These are phyloP conservation scores for Caenorhabditis parvicauda DNA, from an alignment of 2,888 invertebrate species.

Conservation along the genomic window DNA sequence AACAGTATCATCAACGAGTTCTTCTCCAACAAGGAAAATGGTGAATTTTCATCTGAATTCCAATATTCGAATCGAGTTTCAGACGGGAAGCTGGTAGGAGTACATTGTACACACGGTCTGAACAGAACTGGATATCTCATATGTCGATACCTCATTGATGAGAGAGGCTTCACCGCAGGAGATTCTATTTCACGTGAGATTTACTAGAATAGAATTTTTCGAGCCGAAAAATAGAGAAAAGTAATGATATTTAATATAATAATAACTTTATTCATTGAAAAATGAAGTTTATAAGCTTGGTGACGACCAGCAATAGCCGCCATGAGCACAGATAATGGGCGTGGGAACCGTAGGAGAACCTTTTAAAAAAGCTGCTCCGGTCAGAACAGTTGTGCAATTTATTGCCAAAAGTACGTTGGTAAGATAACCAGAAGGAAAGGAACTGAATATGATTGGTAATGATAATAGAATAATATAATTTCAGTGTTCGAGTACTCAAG, in stretches of 20 bases:
- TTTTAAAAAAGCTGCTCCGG: too few species aligned
- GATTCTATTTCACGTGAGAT: slow-evolving; percentile 31
- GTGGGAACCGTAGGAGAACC: too few species aligned
- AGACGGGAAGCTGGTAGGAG: slow-evolving; percentile 63
- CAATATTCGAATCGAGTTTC: slow-evolving; percentile 5
- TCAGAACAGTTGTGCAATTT: too few species aligned
- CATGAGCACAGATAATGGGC: too few species aligned
- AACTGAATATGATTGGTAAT: too few species aligned
- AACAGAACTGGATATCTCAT: slow-evolving; percentile 68
- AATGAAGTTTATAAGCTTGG: too few species aligned
- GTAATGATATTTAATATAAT: neutral
- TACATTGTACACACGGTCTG: slow-evolving; percentile 69
- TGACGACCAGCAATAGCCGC: too few species aligned
- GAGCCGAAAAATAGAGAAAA: too few species aligned
- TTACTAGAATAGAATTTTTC: neutral
- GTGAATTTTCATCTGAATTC: slow-evolving; percentile 6
- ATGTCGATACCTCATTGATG: slow-evolving; percentile 61
- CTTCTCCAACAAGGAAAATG: slow-evolving; percentile 17
- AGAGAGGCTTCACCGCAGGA: slow-evolving; percentile 25
- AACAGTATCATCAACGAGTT: slow-evolving; percentile 29
- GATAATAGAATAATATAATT: slow-evolving; percentile 1
- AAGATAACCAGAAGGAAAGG: too few species aligned
- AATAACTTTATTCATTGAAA: too few species aligned
- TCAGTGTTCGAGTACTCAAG: slow-evolving; percentile 34
- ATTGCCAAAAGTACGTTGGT: too few species aligned